Conservation (phyloP, 2,888 invertebrate species). For the Torymus aiolomorphi region DNA sequence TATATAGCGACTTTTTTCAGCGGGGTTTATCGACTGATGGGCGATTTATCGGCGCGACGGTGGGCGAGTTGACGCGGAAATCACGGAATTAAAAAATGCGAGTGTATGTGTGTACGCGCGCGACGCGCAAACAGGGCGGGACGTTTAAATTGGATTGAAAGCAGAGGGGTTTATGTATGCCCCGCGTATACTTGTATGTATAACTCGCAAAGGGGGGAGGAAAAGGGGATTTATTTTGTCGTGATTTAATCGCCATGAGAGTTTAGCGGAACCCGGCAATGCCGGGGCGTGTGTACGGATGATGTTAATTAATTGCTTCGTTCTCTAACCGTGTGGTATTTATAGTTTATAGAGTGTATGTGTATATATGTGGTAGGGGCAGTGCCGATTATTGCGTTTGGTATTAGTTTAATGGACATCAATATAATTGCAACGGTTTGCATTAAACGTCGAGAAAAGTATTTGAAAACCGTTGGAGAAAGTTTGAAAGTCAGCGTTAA, state of each 20-base stretch:
- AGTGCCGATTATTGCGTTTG: no score
- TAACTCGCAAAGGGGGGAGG: not conserved
- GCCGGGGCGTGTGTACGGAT: no score
- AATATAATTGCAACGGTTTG: no score
- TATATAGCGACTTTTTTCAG: not conserved
- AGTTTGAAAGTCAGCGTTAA: no score
- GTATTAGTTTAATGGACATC: no score
- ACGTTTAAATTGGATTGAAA: constrained; percentile 24
- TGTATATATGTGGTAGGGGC: no score
- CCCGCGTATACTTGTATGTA: no score
- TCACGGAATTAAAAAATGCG: constrained; percentile 38
- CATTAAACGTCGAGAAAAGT: no score
- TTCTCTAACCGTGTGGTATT: no score
- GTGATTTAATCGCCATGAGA: not conserved
- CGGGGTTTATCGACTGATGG: not conserved
- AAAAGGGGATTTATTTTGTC: not conserved
- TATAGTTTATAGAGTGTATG: no score
- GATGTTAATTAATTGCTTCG: no score
- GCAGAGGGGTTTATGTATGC: not conserved
- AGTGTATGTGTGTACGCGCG: not conserved
- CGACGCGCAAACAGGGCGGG: not conserved
- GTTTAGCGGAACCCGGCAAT: not conserved
- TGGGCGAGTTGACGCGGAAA: not conserved
- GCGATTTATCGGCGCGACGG: constrained; percentile 6
- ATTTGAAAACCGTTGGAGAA: no score